These are phyloP conservation scores for Gymnocypris eckloni DNA, from an alignment of 2,797 vertebrate genomes.

Conservation along the genomic window DNA sequence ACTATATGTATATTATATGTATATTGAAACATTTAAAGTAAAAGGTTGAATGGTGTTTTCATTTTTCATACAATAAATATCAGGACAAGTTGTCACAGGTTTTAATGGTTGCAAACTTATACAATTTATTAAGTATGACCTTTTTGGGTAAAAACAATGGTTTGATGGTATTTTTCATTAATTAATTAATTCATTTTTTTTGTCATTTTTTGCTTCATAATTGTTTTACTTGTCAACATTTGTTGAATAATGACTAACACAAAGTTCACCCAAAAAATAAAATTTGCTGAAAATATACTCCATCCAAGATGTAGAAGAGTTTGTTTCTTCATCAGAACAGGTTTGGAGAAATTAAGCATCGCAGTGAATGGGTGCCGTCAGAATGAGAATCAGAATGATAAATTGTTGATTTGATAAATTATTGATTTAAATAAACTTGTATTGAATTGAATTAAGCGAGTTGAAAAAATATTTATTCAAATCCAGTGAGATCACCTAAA, in stretches of 20 bases:
- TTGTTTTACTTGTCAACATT: not conserved
- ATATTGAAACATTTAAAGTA: not conserved
- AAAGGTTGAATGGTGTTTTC: not conserved
- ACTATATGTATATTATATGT: not conserved
- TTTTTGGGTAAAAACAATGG: not conserved
- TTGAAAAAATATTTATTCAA: not conserved
- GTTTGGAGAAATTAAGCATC: not conserved
- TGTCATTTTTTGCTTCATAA: not conserved
- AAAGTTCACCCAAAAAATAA: not conserved
- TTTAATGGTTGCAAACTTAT: not conserved
- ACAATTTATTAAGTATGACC: not conserved
- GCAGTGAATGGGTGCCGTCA: too few relatives aligned
- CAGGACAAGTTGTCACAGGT: not conserved
- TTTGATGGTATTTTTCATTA: not conserved
- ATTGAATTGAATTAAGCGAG: not conserved
- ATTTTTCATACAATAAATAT: not conserved
- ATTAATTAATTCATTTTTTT: too few relatives aligned
- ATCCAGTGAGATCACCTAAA: not conserved
- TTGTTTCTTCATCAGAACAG: not conserved
- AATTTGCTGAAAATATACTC: not conserved
- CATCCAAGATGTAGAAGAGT: not conserved
- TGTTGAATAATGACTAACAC: not conserved
- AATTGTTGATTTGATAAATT: too few relatives aligned
- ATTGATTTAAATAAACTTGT: too few relatives aligned
- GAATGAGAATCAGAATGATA: too few relatives aligned